Evolutionary conservation across 2,797 vertebrate genomes (phyloP).

Genomic region (Yasuhikotakia modesta): DNA sequence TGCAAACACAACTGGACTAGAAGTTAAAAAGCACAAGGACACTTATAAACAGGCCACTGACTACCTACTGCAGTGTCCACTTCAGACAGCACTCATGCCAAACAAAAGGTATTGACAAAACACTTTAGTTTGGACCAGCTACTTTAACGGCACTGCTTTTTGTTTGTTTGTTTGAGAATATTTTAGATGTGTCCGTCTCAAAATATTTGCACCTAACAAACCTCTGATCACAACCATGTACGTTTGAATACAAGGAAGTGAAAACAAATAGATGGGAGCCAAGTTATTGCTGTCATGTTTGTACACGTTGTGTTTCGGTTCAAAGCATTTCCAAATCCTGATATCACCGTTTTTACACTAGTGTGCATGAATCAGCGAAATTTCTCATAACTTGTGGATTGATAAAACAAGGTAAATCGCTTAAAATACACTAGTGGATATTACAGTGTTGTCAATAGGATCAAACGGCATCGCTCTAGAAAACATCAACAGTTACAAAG

Average conservation of each 20-base stretch:
- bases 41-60: not conserved
- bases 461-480: not conserved
- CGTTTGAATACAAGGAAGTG: no score
- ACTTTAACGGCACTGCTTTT: no score
- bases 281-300: no score
- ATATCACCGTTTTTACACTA: not conserved
- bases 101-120: no score
- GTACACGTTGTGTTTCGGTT: not conserved
- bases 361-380: constrained; percentile 15
- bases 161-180: not conserved
- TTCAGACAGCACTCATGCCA: constrained; percentile 30
- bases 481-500: not conserved
- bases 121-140: not conserved
- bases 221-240: no score
- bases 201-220: no score
- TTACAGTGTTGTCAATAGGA: no score
- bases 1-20: not conserved
- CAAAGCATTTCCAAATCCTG: not conserved
- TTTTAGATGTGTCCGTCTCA: no score
- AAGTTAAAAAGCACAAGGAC: not conserved
- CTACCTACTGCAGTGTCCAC: not conserved
- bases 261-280: no score
- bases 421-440: not conserved
- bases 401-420: not conserved
- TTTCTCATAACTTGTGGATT: not conserved